Evolutionary conservation across 1,140 invertebrate genomes (phyloP).

Genomic region (Pachyrhynchus sulphureomaculatus): DNA sequence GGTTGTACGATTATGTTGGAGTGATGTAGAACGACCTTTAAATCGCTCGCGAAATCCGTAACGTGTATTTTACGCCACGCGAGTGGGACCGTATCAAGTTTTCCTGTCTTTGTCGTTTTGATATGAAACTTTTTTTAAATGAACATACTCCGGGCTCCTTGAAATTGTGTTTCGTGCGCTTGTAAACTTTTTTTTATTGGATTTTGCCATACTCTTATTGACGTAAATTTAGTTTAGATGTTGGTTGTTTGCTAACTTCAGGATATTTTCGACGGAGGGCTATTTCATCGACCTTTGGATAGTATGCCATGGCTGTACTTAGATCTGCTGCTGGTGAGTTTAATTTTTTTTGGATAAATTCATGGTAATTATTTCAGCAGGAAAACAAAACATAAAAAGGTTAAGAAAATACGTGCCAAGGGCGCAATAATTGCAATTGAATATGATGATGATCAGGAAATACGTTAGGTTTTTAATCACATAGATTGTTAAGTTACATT

Average conservation of each 20-base stretch:
- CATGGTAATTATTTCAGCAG: too few species aligned
- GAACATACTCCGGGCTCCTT: not conserved
- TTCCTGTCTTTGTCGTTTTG: constrained; percentile 13
- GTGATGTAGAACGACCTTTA: constrained; percentile 13
- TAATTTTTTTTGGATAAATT: constrained; percentile 3
- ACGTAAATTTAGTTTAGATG: not conserved
- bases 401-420: too few species aligned
- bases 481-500: too few species aligned
- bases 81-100: not conserved
- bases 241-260: not conserved
- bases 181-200: not conserved
- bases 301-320: constrained; percentile 49
- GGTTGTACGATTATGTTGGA: not conserved
- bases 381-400: too few species aligned
- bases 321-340: constrained; percentile 47
- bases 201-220: not conserved
- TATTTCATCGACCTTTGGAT: not conserved
- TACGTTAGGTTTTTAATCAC: too few species aligned
- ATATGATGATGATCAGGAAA: too few species aligned
- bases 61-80: not conserved
- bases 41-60: constrained; percentile 6
- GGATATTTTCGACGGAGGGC: not conserved
- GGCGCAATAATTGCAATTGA: too few species aligned
- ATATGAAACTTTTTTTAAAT: constrained; percentile 3
- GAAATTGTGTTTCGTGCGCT: not conserved